Conservation (phyloP, 2,888 invertebrate genomes). For the Halictus quadricinctus region DNA sequence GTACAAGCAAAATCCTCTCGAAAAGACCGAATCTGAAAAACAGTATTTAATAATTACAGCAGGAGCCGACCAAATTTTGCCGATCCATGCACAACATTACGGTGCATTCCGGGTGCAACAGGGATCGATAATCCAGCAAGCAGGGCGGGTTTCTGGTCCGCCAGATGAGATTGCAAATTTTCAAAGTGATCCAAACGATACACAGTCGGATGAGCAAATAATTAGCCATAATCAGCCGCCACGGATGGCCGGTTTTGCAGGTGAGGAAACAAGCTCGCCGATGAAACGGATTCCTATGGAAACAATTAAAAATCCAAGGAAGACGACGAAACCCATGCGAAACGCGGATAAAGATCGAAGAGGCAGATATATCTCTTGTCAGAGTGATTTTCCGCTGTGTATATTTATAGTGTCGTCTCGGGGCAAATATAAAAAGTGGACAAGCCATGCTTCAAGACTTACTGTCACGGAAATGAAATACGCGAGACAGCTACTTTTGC, state of each 20-base stretch:
- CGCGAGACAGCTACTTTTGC: neutral
- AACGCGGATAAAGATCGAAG: neutral
- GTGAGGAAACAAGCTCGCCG: neutral
- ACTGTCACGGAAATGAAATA: slow-evolving; percentile 23
- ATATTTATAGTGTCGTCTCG: neutral
- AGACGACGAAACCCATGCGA: neutral
- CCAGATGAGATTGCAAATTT: slow-evolving; percentile 37
- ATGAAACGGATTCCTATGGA: no score
- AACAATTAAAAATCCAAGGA: neutral
- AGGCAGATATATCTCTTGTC: neutral
- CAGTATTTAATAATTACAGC: neutral
- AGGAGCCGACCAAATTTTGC: slow-evolving; percentile 18
- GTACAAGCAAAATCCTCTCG: no score
- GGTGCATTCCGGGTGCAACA: slow-evolving; percentile 27
- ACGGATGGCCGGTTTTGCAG: slow-evolving; percentile 38
- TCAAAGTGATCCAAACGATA: slow-evolving; percentile 52
- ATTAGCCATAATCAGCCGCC: slow-evolving; percentile 51
- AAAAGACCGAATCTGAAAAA: neutral
- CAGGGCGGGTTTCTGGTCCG: slow-evolving; percentile 46
- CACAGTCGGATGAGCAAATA: slow-evolving; percentile 37
- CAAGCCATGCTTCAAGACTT: slow-evolving; percentile 21
- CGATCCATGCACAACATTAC: slow-evolving; percentile 51
- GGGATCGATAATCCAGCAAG: slow-evolving; percentile 54
- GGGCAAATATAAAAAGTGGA: neutral
- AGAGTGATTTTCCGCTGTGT: neutral